Conservation (phyloP, 2,113 vertebrate species). For the Notiomystis cincta region DNA sequence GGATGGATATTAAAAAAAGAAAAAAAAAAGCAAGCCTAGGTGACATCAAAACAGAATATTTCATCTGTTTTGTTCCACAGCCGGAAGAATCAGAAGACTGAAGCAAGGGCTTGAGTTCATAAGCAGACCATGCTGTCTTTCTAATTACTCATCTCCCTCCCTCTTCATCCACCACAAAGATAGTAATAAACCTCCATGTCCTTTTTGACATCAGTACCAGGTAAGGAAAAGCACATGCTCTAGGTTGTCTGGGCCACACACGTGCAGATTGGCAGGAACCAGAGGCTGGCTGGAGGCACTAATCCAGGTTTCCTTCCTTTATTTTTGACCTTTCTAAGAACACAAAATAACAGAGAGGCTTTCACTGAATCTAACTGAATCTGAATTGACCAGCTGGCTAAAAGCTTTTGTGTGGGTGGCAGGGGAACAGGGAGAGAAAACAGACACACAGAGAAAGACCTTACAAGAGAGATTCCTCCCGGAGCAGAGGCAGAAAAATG, state of each 20-base stretch:
- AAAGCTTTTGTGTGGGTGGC: background rate
- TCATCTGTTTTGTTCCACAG: background rate
- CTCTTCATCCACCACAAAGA: background rate
- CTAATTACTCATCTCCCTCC: background rate
- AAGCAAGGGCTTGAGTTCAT: background rate
- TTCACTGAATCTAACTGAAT: background rate
- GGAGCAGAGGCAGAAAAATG: background rate
- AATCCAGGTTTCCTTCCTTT: background rate
- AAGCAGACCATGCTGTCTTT: background rate
- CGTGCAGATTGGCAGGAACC: fast-evolving
- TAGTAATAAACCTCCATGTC: background rate
- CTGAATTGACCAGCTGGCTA: background rate
- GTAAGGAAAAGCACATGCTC: background rate
- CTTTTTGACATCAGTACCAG: background rate
- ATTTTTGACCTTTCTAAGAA: background rate
- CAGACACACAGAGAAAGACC: background rate
- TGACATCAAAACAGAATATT: background rate
- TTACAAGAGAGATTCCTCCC: background rate
- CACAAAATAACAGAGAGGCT: background rate
- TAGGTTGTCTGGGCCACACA: background rate
- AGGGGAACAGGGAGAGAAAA: background rate
- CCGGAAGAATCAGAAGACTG: background rate
- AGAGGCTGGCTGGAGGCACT: background rate
- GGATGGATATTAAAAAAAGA: background rate
- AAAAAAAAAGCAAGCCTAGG: background rate